Base-by-base conservation (phyloP, 2,888 invertebrate species). In the Drosophila mercatorum region DNA sequence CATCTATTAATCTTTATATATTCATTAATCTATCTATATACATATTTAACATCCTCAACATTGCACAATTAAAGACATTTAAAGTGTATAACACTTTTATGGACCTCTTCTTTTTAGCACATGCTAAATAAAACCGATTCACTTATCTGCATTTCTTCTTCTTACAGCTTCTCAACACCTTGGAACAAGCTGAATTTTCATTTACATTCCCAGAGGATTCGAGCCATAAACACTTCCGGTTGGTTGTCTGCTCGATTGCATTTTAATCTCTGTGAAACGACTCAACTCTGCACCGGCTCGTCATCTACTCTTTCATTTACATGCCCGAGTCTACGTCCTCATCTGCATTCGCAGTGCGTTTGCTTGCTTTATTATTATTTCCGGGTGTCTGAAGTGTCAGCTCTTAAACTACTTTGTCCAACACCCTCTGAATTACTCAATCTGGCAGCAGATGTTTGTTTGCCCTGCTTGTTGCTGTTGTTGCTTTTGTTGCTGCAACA, bases 381-480 rank as follows among this genome's bases (percentile, higher is more conserved):
- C 53, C 75, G 68, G 68, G 43, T 57, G 46, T 53, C 52, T 46
- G 62, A 34, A 34, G 17, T 36, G 56, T 43, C 26, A 51, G 44
- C 53, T 58, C 46, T 22, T 56, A 28, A 62, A 41, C 31, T 34
- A n/a, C 46, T 47, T 46, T 58, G 7, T 8, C 8, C 28, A 5
- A 17, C 12, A 26, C n/a, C 11, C 22, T n/a, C 26, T 34, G 22
- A 43, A 53, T 34, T 57, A 53, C 56, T 44, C 49, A 49, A 66
- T 66, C 55, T 36, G 53, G 44, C 14, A 41, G 47, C 66, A 47
- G 66, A 59, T 72, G 72, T 47, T 49, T 72, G 72, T 47, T 49
- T 31, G 31, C 44, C 26, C 38, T 36, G 31, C 5, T 22, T 22
- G 22, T 22, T 22, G 22, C 22, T 22, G 22, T 22, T 22, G 44